phyloP scores from a whole-genome alignment of 2,113 vertebrate genomes.

The Himantopus leucocephalus region DNA sequence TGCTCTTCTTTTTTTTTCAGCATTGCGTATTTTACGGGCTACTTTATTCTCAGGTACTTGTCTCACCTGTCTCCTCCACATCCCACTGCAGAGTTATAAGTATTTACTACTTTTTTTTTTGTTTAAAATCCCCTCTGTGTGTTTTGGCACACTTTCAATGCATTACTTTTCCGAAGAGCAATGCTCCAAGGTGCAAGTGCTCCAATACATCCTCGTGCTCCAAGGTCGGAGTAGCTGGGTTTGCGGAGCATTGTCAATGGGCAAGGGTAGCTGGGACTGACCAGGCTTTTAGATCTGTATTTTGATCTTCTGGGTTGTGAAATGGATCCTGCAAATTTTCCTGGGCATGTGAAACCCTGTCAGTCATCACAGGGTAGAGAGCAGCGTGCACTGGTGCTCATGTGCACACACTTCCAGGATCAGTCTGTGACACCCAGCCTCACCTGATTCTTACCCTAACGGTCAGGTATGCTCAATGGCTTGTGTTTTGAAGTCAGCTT shows the following conservation, averaged over 20 bases:
- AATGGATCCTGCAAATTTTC: neutral
- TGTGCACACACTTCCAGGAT: neutral
- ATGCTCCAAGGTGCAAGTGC: neutral
- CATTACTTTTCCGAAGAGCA: neutral
- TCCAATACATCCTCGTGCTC: neutral
- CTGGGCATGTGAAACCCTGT: neutral
- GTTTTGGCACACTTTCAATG: neutral
- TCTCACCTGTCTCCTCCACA: neutral
- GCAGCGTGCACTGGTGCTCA: fast-evolving
- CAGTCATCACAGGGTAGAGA: neutral
- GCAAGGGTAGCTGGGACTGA: neutral
- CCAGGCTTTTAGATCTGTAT: neutral
- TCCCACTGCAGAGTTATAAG: neutral
- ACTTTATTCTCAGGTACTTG: neutral
- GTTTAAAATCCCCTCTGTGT: neutral
- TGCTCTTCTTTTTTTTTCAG: neutral
- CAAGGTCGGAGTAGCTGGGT: neutral
- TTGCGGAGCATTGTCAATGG: neutral
- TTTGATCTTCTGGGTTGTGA: neutral
- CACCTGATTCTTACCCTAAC: neutral
- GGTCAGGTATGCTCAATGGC: neutral
- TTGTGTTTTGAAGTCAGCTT: neutral
- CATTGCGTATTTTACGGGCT: neutral
- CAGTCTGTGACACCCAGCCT: neutral
- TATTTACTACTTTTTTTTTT: neutral